Evolutionary conservation across 2,888 invertebrate genomes (phyloP), one percentile per base, ranked within the genome.

Genomic region (Cosmorhoe ocellata): DNA sequence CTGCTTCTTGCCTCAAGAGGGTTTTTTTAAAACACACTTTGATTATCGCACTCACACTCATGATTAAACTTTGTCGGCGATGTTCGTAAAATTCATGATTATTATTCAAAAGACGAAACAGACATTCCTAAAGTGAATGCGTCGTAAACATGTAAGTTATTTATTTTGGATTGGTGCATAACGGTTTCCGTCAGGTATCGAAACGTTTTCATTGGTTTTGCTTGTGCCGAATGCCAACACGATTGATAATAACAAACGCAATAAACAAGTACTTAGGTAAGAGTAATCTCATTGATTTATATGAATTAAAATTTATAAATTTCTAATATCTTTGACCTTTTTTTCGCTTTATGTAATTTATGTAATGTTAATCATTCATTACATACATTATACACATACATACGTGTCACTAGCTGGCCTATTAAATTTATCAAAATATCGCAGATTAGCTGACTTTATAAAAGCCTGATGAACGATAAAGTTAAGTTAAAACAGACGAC

Each of bases 91-190:
- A 61, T 60, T 54, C 54, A 55, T 31, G 72, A 76, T 81, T 75
- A 64, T 67, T 76, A 84, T 79, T 79, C 81, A 62, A 63, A 59
- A 64, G 63, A 64, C 74, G 78, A 74, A 62, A 66, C 71, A 74
- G 76, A 67, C 74, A 76, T 66, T 68, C 62, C 61, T 68, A 66
- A 62, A 67, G 71, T 69, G 67, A 65, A 64, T 51, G 60, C 62
- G 61, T 62, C 66, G 66, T 74, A 69, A 77, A 78, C 73, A 69
- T 76, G 75, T 75, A 75, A 68, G 74, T 72, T 75, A 76, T 78
- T 79, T 79, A 74, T 80, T 82, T 80, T 68, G 74, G 75, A 74
- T 78, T 66, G 68, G 71, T 74, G 74, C 64, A 72, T 84, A 85
- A 84, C 84, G 81, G 84, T 78, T 71, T 61, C 59, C 64, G 66